Conservation (phyloP, 2,797 vertebrate genomes). For the Leptodactylus fallax region DNA sequence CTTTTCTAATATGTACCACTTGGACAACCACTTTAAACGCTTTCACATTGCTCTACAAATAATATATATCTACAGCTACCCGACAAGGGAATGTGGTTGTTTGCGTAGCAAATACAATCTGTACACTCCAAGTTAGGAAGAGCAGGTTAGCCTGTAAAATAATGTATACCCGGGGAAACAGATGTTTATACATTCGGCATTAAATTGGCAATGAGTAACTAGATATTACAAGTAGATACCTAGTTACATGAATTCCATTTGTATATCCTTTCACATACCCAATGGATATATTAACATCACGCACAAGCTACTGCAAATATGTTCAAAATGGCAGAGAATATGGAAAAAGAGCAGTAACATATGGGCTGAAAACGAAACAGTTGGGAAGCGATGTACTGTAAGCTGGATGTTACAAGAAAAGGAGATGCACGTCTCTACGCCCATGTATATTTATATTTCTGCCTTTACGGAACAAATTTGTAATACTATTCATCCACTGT, state of each 20-base stretch:
- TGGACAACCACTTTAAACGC: too few relatives aligned
- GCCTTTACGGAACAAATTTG: background rate
- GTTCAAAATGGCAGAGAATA: conserved; percentile 11
- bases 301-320: background rate
- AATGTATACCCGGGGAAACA: too few relatives aligned
- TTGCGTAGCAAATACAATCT: background rate
- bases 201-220: background rate
- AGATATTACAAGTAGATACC: background rate
- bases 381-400: conserved; percentile 4
- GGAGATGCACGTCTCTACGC: background rate
- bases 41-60: too few relatives aligned
- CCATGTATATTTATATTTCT: background rate
- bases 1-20: too few relatives aligned
- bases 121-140: too few relatives aligned
- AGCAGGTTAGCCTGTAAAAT: too few relatives aligned
- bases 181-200: background rate
- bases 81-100: background rate
- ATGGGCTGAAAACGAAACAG: conserved; percentile 9
- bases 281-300: background rate
- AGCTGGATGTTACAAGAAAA: background rate
- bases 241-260: background rate
- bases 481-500: background rate
- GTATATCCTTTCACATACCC: conserved; percentile 8
- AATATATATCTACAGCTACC: background rate
- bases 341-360: background rate